A percentile compares a stretch with the other conserved stretches of the same genome.
These are phyloP conservation scores for Drosophila pectinifera DNA, from an alignment of 1,140 invertebrate genomes.

Conservation along the genomic window DNA sequence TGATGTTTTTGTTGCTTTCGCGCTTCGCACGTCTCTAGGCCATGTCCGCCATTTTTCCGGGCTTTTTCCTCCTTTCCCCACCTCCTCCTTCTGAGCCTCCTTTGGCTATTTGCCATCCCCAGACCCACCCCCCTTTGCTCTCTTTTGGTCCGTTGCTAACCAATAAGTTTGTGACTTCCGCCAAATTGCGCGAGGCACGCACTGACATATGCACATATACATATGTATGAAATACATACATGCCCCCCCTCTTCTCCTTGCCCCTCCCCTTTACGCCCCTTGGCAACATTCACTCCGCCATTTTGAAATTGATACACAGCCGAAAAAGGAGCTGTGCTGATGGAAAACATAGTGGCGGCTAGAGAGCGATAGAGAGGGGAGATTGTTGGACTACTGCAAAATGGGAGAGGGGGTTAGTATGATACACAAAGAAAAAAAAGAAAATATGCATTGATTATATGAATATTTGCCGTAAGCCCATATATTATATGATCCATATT, in stretches of 20 bases:
- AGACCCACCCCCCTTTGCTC: conserved; percentile 1
- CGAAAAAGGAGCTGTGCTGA: conserved; percentile 26
- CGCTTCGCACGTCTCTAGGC: conserved; percentile 62
- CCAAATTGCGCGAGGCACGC: conserved; percentile 74
- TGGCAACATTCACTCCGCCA: conserved; percentile 56
- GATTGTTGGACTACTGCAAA: too few species aligned
- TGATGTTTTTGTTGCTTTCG: conserved; percentile 18
- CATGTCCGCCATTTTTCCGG: conserved; percentile 67
- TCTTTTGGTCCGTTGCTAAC: conserved; percentile 63
- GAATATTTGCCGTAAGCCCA: too few species aligned
- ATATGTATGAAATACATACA: not conserved
- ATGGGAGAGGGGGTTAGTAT: not conserved
- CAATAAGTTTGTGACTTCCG: conserved; percentile 76
- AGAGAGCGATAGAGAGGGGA: not conserved
- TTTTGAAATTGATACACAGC: conserved; percentile 64
- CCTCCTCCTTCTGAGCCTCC: conserved; percentile 1
- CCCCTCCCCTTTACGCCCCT: not conserved
- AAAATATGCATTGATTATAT: too few species aligned
- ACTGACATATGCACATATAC: conserved; percentile 31
- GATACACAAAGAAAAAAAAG: not conserved
- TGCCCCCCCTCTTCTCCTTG: not conserved
- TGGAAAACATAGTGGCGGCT: conserved; percentile 9
- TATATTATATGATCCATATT: too few species aligned
- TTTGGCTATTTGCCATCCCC: conserved; percentile 1
- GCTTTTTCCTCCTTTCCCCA: conserved; percentile 1